Base-by-base conservation (phyloP, 2,113 vertebrate species). In the Barnardius zonarius region DNA sequence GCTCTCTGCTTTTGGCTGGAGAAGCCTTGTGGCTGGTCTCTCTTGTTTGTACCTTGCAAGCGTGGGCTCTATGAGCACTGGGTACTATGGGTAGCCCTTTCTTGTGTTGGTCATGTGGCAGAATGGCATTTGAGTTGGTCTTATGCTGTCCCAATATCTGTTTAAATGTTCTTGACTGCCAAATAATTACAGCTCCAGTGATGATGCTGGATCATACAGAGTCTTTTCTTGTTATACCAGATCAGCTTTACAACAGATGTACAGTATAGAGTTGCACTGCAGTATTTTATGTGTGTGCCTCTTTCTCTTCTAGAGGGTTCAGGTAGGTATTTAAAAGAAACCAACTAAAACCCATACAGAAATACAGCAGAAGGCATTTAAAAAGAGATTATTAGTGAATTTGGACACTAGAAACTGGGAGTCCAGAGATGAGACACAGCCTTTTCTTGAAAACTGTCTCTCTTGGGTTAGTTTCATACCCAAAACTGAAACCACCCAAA, bases 51-150 rank as follows among this genome's bases (percentile, higher is more conserved):
- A 5, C 52, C 55, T 59, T n/a, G 33, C 33, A 59, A 22, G 10
- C 1, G 0, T 37, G 22, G 51, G 46, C 66, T 72, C 6, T 41
- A 4, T 0, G 3, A 90, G 49, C 4, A 2, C 35, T 7, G 8
- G 14, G 11, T 52, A 4, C 18, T 35, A 2, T 1, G 2, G 23
- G 16, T 19, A 41, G 28, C 27, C 14, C 33, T 75, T 33, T 43
- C 11, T 25, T 41, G 22, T 54, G 37, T 44, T 83, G 52, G 24
- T 62, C 31, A 23, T 0, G 0, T 49, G 61, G 51, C 39, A 51
- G 67, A 84, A 35, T 24, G 57, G n/a, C 25, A 11, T 75, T 67
- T 82, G 66, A 4, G 5, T 64, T 72, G 43, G 30, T 55, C 25
- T 59, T 61, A 5, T 2, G 5, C 46, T 84, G 35, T 13, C 25